phyloP scores from a whole-genome alignment of 2,113 vertebrate species.

The Amphilophus citrinellus region DNA sequence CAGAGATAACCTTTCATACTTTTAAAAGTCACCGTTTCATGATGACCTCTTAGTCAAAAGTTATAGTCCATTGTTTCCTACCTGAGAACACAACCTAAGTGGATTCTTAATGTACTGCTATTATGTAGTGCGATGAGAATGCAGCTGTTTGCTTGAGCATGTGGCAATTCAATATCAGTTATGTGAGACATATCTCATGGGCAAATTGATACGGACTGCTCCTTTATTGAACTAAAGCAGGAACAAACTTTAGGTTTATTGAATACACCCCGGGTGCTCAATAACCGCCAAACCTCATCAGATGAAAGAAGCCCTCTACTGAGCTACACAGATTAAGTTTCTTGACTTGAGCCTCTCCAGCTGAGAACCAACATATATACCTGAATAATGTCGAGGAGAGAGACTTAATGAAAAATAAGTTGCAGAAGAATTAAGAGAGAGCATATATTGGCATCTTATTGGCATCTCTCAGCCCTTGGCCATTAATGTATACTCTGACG shows the following conservation, averaged over 20 bases:
- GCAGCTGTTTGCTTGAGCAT: constrained; percentile 26
- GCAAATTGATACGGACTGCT: constrained; percentile 69
- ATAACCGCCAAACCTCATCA: constrained; percentile 75
- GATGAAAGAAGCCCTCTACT: constrained; percentile 58
- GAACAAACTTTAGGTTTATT: constrained; percentile 76
- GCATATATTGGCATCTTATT: constrained; percentile 56
- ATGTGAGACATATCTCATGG: constrained; percentile 50
- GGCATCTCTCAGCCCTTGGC: constrained; percentile 42
- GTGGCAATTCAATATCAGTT: constrained; percentile 55
- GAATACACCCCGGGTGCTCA: constrained; percentile 75
- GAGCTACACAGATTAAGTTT: constrained; percentile 66
- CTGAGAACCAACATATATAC: constrained; percentile 70
- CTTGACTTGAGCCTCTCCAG: constrained; percentile 63
- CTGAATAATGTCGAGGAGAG: constrained; percentile 51
- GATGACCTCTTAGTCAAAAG: not conserved
- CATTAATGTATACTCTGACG: constrained; percentile 57
- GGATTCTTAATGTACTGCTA: not conserved
- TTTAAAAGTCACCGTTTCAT: constrained; percentile 1
- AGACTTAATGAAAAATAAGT: constrained; percentile 68
- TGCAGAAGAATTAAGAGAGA: constrained; percentile 49
- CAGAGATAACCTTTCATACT: constrained; percentile 1
- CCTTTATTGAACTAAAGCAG: constrained; percentile 70
- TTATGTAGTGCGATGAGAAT: constrained; percentile 1
- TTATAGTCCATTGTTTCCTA: not conserved
- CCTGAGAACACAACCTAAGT: not conserved